phyloP scores from a whole-genome alignment of 2,113 vertebrate species.

The Ranitomeya variabilis region DNA sequence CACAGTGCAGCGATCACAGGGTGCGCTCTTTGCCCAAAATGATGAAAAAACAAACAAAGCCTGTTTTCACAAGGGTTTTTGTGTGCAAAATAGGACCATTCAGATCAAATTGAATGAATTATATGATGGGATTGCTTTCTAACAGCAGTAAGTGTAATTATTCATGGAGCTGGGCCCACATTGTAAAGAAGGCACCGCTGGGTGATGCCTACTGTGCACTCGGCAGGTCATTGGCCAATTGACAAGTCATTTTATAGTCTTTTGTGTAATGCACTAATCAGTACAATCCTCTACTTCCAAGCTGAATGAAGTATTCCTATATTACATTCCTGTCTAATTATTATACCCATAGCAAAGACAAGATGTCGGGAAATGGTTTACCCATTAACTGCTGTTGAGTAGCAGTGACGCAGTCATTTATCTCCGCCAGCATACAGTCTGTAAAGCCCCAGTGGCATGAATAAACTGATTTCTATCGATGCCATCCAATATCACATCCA shows the following conservation, averaged over 20 bases:
- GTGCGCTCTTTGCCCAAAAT: neutral
- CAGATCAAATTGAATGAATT: neutral
- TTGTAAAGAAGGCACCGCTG: neutral
- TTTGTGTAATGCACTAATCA: neutral
- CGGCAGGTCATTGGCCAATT: neutral
- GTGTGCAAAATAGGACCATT: neutral
- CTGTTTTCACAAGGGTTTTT: constrained; percentile 11
- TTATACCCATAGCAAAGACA: no score
- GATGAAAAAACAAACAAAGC: neutral
- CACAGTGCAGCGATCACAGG: neutral
- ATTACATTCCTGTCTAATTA: no score
- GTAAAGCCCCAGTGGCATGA: no score
- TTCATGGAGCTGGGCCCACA: neutral
- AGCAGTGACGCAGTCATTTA: no score
- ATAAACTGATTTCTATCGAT: no score
- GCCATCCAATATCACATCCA: no score
- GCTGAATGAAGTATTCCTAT: no score
- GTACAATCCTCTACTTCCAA: no score
- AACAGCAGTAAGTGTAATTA: neutral
- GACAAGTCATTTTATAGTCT: neutral
- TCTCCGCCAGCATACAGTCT: no score
- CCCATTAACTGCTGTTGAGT: no score
- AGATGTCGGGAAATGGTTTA: no score
- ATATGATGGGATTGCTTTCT: neutral
- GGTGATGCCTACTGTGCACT: neutral